Conservation (phyloP, 2,888 invertebrate species). For the Ornithoptera alexandrae region DNA sequence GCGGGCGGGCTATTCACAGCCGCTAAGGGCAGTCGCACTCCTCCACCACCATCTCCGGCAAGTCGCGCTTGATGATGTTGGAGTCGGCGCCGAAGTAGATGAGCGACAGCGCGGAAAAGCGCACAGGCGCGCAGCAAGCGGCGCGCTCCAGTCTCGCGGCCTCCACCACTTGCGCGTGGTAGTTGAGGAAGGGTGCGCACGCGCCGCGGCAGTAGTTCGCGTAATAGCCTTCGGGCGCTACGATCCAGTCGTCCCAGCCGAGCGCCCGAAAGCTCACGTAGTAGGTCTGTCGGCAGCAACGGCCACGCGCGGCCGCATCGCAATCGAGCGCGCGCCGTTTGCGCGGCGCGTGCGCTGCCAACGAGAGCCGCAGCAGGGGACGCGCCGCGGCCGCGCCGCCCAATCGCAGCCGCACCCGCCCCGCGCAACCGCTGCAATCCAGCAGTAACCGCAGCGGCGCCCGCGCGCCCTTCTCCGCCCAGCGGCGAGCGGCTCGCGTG, state of each 20-base stretch:
- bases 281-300: constrained; percentile 92
- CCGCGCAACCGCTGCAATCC: constrained; percentile 91
- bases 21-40: constrained; percentile 95
- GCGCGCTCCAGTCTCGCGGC: constrained; percentile 93
- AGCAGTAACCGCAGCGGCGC: constrained; percentile 85
- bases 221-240: constrained; percentile 93
- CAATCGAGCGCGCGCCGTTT: constrained; percentile 92
- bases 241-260: constrained; percentile 97
- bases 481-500: constrained; percentile 86
- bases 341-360: constrained; percentile 84
- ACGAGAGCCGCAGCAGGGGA: constrained; percentile 90
- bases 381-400: constrained; percentile 87
- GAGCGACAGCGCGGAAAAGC: constrained; percentile 94
- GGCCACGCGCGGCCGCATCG: constrained; percentile 77
- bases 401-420: constrained; percentile 78
- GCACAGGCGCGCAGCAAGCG: constrained; percentile 95
- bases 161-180: constrained; percentile 94
- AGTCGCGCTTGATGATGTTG: constrained; percentile 94
- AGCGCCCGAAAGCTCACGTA: constrained; percentile 94
- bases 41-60: constrained; percentile 97
- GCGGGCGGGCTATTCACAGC: constrained; percentile 59
- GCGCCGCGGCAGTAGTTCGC: constrained; percentile 96
- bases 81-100: constrained; percentile 95
- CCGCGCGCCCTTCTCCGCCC: constrained; percentile 81
- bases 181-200: constrained; percentile 91